Base-by-base conservation (phyloP, 2,888 invertebrate species). In the Palloptera scutellata region DNA sequence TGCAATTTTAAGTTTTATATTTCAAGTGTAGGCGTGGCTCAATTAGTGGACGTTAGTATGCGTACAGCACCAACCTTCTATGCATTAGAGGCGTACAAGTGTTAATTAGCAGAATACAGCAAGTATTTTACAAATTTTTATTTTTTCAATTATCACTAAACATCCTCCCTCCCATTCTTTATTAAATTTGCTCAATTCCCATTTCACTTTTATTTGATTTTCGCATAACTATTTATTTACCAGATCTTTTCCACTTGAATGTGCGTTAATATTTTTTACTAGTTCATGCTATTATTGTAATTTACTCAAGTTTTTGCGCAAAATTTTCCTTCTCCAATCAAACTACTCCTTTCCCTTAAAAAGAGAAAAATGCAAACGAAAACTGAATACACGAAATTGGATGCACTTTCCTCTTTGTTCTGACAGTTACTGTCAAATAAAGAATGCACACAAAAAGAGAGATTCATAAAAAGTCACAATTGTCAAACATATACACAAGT, bases 371-470 rank as follows among this genome's bases (percentile, higher is more conserved):
- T 51, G 57, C 58, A 42, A 43, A 62, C 30, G 40, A 58, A 67
- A 62, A 67, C 48, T 67, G 43, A 66, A 62, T 67, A 67, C 59
- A 62, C 58, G 57, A 62, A 52, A 67, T 30, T 30, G 30, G 30
- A 30, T 30, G 30, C 30, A 30, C 30, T 30, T 30, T 30, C 30
- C 30, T 30, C 30, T 30, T 30, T 30, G 30, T 76, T 70, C 72
- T 73, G 74, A 63, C 30, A 73, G 73, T 67, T 75, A 72, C 69
- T 72, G 72, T 62, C 30, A 30, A 30, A 30, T 6, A 30, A 30
- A 30, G 30, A 30, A 30, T 30, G 6, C 30, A 30, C 6, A 2
- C 3, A 30, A 30, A 30, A 30, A 30, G 30, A 30, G 2, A 30
- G 30, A 30, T 30, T 30, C 30, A 30, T 48, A n/a, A 8, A 48